Percentiles rank a stretch among this genome's conserved stretches.
Conservation (phyloP, 37 sponge, comb jelly and placozoan species). For the Crambe crambe region DNA sequence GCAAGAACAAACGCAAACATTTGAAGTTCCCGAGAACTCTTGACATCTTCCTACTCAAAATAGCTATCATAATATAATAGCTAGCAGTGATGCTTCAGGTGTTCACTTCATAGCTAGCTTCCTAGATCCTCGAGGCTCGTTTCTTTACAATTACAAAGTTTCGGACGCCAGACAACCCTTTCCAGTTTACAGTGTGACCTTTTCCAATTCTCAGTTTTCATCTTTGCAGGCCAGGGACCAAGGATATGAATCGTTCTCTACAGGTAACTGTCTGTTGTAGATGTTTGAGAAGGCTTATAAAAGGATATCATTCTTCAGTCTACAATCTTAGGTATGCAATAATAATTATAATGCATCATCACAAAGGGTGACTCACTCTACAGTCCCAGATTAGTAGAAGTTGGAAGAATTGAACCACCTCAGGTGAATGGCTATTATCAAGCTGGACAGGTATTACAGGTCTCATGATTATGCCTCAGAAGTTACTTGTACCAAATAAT, state of each 20-base stretch:
- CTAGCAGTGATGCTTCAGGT: too few relatives aligned
- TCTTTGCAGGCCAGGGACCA: background rate
- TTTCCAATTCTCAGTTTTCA: background rate
- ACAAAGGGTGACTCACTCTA: background rate
- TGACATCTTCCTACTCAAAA: background rate
- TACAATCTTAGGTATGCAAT: background rate
- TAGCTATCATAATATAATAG: too few relatives aligned
- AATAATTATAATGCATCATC: background rate
- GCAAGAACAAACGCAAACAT: background rate
- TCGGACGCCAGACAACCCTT: too few relatives aligned
- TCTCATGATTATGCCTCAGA: background rate
- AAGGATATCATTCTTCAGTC: background rate
- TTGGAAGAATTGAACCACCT: slow-evolving; percentile 78
- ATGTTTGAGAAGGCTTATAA: background rate
- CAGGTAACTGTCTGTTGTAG: background rate
- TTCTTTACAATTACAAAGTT: too few relatives aligned
- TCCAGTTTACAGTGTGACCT: too few relatives aligned
- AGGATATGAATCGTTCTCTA: background rate
- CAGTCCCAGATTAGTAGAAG: slow-evolving; percentile 65
- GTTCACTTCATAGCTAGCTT: too few relatives aligned
- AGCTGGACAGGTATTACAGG: slow-evolving; percentile 77
- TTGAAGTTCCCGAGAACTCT: background rate
- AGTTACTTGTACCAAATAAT: background rate
- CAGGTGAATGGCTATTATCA: slow-evolving; percentile 70
- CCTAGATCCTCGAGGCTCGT: too few relatives aligned